A percentile compares a stretch with the other conserved stretches of the same genome.
phyloP scores from a whole-genome alignment of 2,888 invertebrate species.

The Mamestra brassicae region DNA sequence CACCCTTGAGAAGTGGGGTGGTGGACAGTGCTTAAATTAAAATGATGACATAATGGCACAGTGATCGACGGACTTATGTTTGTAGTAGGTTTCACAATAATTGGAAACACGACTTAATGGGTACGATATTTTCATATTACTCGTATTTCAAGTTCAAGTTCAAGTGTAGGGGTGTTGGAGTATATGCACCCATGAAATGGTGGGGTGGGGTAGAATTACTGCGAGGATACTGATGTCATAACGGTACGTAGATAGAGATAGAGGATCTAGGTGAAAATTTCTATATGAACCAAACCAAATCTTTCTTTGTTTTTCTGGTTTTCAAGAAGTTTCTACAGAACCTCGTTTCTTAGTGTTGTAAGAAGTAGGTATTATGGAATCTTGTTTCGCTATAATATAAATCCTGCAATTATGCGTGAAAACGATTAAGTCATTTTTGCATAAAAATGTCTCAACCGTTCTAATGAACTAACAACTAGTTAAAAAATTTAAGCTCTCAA shows the following conservation, averaged over 20 bases:
- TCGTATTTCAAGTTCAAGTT: not conserved
- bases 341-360: not conserved
- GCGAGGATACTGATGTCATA: not conserved
- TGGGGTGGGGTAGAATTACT: not conserved
- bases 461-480: conserved; percentile 42
- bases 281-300: no score
- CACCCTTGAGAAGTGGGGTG: not conserved
- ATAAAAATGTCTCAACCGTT: conserved; percentile 32
- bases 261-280: not conserved
- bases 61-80: not conserved
- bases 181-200: not conserved
- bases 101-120: not conserved
- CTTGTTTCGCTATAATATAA: conserved; percentile 14
- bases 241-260: not conserved
- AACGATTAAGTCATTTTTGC: conserved; percentile 18
- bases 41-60: not conserved
- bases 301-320: no score
- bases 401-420: conserved; percentile 42
- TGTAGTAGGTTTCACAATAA: not conserved
- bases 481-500: conserved; percentile 30
- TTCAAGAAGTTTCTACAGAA: not conserved
- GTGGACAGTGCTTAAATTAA: no score
- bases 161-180: not conserved
- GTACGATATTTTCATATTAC: not conserved
- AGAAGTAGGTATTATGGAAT: not conserved